Conservation (phyloP, 2,113 vertebrate species). For the Coptodon bakossiorum region DNA sequence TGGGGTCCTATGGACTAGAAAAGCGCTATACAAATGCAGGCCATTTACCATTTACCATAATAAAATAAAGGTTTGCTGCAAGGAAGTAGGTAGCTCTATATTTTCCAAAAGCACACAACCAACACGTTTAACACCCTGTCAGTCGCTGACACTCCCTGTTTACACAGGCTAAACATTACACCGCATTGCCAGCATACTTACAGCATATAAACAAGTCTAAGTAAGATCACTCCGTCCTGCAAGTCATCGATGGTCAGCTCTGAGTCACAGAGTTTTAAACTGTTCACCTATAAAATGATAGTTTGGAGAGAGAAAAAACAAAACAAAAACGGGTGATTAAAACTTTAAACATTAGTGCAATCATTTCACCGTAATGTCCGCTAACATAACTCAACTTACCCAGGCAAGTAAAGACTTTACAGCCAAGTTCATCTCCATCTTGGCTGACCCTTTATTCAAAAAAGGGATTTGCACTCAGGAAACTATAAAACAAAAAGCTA, state of each 20-base stretch:
- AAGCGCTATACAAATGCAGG: no score
- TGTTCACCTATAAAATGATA: slow-evolving; percentile 73
- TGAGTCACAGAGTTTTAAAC: slow-evolving; percentile 59
- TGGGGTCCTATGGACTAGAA: no score
- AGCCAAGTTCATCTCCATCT: slow-evolving; percentile 33
- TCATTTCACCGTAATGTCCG: background rate
- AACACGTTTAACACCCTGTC: background rate
- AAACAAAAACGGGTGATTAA: background rate
- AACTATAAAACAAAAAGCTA: background rate
- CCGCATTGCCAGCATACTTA: slow-evolving; percentile 67
- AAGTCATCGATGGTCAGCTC: slow-evolving; percentile 64
- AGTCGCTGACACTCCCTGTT: background rate
- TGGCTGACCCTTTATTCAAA: background rate
- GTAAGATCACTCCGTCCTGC: slow-evolving; percentile 73
- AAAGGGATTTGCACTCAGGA: slow-evolving; percentile 9
- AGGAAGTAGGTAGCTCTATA: background rate
- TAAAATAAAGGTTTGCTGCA: background rate
- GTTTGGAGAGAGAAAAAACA: background rate
- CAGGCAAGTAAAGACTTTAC: slow-evolving; percentile 54
- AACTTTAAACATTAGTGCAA: background rate
- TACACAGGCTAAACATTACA: background rate
- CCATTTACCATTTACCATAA: no score
- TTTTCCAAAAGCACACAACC: background rate
- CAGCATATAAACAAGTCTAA: slow-evolving; percentile 77
- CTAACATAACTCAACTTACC: background rate